phyloP scores from a whole-genome alignment of 2,888 invertebrate genomes.

The Cantharis lateralis region DNA sequence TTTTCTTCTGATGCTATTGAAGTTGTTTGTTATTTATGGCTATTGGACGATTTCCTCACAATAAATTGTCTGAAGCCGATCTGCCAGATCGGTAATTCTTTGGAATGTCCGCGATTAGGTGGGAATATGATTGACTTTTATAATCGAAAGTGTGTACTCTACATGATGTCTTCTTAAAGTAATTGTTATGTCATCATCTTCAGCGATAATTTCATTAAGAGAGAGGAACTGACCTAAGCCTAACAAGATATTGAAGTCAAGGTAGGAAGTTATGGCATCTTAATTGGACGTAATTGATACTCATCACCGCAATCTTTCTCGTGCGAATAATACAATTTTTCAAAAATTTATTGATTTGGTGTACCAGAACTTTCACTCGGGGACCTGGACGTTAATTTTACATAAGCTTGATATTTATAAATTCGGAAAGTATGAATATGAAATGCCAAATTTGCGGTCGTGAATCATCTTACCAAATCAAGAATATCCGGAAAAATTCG shows the following conservation, averaged over 20 bases:
- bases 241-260: slow-evolving; percentile 10
- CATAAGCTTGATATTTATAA: background rate
- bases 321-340: background rate
- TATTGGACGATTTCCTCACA: background rate
- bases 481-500: background rate
- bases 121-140: background rate
- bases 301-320: background rate
- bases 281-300: background rate
- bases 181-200: background rate
- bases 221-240: slow-evolving; percentile 19
- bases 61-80: background rate
- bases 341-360: background rate
- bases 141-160: background rate
- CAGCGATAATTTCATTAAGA: background rate
- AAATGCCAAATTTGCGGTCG: background rate
- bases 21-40: background rate
- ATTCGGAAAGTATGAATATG: background rate
- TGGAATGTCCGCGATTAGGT: background rate
- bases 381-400: background rate
- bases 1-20: background rate
- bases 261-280: background rate
- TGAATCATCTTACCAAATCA: background rate
- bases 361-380: background rate
- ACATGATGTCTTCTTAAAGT: background rate
- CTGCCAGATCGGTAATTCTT: background rate